A percentile compares a stretch with the other conserved stretches of the same genome.
These are phyloP conservation scores for Drosophila prolongata DNA, from an alignment of 2,888 invertebrate genomes.

Conservation along the genomic window DNA sequence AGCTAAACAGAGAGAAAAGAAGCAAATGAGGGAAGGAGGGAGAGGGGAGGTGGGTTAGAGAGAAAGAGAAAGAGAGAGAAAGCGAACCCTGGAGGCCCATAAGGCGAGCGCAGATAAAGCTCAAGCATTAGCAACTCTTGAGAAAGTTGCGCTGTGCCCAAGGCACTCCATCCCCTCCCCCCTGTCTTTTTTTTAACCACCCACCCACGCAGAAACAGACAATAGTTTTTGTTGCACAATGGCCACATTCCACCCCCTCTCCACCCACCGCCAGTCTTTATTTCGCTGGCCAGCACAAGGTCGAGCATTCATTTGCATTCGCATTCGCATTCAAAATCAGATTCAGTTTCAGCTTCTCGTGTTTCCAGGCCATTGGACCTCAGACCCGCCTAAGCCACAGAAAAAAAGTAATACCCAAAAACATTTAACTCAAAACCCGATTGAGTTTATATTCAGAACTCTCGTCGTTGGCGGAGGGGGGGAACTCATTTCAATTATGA, in stretches of 20 bases:
- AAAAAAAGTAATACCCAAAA: slow-evolving; percentile 15
- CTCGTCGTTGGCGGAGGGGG: neutral
- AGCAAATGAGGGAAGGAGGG: neutral
- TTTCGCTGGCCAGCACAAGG: slow-evolving; percentile 29
- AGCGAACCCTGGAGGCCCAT: slow-evolving; percentile 53
- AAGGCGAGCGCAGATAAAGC: slow-evolving; percentile 63
- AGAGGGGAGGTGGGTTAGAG: neutral
- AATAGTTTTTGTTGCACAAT: slow-evolving; percentile 42
- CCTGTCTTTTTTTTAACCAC: neutral
- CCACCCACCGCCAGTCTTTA: neutral
- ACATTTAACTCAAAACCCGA: slow-evolving; percentile 35
- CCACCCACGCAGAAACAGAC: slow-evolving; percentile 11
- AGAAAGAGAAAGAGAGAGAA: neutral
- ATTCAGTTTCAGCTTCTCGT: slow-evolving; percentile 31
- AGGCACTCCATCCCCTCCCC: slow-evolving; percentile 23
- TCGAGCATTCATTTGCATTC: slow-evolving; percentile 63
- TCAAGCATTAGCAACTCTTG: slow-evolving; percentile 72
- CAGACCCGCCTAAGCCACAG: slow-evolving; percentile 29
- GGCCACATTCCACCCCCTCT: neutral
- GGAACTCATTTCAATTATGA: slow-evolving; percentile 60
- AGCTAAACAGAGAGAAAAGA: slow-evolving; percentile 3
- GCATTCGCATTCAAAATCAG: slow-evolving; percentile 35
- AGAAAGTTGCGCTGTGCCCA: slow-evolving; percentile 67
- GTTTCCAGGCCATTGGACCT: slow-evolving; percentile 33
- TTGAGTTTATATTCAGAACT: slow-evolving; percentile 29